Percentiles rank a stretch among this genome's conserved stretches.
phyloP scores from a whole-genome alignment of 2,113 vertebrate genomes.

The Oxyura jamaicensis region DNA sequence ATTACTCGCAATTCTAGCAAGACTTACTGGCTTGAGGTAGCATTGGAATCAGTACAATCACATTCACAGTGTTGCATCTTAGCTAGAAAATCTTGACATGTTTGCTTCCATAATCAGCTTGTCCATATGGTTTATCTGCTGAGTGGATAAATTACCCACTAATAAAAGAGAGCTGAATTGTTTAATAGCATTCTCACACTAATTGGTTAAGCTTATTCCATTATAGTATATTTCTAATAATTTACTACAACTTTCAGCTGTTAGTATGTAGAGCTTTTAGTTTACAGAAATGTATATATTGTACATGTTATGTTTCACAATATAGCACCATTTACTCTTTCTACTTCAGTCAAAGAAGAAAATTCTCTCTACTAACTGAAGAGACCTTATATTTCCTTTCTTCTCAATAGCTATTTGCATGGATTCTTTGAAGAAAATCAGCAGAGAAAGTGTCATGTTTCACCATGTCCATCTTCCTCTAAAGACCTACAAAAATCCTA shows the following conservation, averaged over 20 bases:
- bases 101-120: background rate
- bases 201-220: background rate
- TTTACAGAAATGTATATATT: background rate
- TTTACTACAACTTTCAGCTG: background rate
- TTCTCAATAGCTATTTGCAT: background rate
- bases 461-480: background rate
- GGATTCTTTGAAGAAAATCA: background rate
- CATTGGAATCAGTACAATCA: background rate
- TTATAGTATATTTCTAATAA: background rate
- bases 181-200: background rate
- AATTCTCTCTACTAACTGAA: background rate
- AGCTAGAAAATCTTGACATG: background rate
- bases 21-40: background rate
- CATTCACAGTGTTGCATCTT: background rate
- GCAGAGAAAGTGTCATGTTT: background rate
- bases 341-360: background rate
- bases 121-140: background rate
- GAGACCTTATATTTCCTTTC: background rate
- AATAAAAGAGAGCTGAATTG: background rate
- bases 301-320: background rate
- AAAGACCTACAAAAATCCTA: background rate
- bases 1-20: background rate
- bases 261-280: no score
- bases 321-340: background rate
- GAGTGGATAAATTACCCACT: background rate